A percentile compares a stretch with the other conserved stretches of the same genome.
Evolutionary conservation across 2,888 invertebrate species (phyloP).

Genomic region (Tribolium freemani): DNA sequence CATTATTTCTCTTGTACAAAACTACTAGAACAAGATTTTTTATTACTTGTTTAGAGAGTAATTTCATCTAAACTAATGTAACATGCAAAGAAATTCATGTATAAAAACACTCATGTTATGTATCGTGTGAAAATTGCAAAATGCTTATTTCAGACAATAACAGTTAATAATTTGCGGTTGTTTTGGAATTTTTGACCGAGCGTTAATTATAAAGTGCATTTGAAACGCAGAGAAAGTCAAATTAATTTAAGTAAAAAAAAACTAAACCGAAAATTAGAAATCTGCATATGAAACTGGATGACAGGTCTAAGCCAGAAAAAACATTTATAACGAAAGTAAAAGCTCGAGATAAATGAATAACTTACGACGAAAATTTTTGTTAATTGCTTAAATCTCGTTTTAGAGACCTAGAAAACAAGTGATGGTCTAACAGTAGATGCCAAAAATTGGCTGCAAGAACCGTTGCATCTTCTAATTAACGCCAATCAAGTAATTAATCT

Average conservation of each 20-base stretch:
- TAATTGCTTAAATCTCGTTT: background rate
- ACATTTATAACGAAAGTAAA: too few species aligned
- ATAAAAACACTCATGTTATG: background rate
- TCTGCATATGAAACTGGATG: background rate
- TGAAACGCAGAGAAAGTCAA: background rate
- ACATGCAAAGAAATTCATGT: background rate
- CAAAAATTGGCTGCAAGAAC: background rate
- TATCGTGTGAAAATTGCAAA: background rate
- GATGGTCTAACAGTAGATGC: background rate
- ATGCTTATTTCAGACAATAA: background rate
- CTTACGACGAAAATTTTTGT: background rate
- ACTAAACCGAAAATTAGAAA: constrained; percentile 3
- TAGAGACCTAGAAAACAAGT: too few species aligned
- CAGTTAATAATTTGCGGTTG: background rate
- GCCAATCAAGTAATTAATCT: background rate
- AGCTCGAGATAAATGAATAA: too few species aligned
- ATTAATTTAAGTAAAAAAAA: too few species aligned
- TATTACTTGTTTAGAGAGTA: background rate
- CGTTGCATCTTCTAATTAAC: background rate
- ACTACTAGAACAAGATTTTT: background rate
- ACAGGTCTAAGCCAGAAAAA: background rate
- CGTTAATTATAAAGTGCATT: background rate
- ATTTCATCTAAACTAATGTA: background rate
- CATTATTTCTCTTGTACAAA: background rate
- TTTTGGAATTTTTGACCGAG: background rate